Conservation (phyloP, 2,113 vertebrate species). For the human region DNA sequence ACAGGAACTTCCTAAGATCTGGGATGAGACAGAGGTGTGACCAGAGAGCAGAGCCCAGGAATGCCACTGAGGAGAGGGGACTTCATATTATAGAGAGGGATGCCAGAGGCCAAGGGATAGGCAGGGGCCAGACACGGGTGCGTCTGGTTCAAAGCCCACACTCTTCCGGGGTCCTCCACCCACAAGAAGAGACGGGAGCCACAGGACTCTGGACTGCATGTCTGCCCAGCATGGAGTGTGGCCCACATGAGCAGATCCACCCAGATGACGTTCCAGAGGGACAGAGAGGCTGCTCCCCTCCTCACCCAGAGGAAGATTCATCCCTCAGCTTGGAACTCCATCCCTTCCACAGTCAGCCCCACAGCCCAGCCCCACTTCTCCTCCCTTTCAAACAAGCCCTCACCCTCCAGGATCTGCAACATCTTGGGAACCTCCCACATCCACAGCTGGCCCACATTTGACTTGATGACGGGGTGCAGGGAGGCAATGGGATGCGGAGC, state of each 20-base stretch:
- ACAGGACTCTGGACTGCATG: background rate
- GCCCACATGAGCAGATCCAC: background rate
- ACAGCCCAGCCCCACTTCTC: background rate
- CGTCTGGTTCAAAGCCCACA: background rate
- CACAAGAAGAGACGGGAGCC: background rate
- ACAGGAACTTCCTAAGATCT: too few species aligned
- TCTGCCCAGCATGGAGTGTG: background rate
- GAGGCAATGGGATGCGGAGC: slow-evolving; percentile 52
- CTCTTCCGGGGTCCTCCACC: background rate
- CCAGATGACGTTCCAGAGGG: background rate
- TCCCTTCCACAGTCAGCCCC: background rate
- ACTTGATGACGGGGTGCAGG: slow-evolving; percentile 18
- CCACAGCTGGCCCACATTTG: slow-evolving; percentile 34
- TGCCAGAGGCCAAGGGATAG: too few species aligned
- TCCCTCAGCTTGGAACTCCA: background rate
- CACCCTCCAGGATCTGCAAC: slow-evolving; percentile 41
- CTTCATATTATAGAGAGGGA: too few species aligned
- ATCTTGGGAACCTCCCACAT: slow-evolving; percentile 7
- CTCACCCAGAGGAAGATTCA: background rate
- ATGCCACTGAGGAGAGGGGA: too few species aligned
- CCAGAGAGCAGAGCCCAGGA: too few species aligned
- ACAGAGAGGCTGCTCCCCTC: background rate
- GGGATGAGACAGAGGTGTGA: too few species aligned
- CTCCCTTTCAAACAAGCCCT: background rate
- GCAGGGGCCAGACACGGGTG: too few species aligned